Base-by-base conservation (phyloP, 1,140 invertebrate species). In the Onthophagus taurus region DNA sequence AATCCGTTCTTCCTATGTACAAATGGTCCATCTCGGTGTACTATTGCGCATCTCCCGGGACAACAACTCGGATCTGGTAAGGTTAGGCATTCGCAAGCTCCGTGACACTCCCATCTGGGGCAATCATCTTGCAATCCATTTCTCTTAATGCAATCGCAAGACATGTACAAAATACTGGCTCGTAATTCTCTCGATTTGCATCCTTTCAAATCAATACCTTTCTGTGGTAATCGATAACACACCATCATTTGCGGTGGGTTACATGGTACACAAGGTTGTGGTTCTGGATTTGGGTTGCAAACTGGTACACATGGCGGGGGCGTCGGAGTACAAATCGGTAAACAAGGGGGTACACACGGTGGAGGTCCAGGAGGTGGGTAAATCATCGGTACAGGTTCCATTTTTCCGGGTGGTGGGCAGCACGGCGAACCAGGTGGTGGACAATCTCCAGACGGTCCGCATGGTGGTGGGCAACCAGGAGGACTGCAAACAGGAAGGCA, bases 71-170 rank as follows among this genome's bases (percentile, higher is more conserved):
- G 81, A 42, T 76, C 74, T 1, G 81, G 73, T 51, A 77, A 69
- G 11, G 72, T 75, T 55, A 81, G 63, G 52, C 82, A 85, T 16
- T 75, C 70, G 0, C 80, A 78, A 33, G 75, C 63, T 17, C 81
- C 81, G 46, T 75, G 74, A 52, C 82, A 85, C 42, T 78, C 72
- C 24, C 69, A 74, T 16, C 82, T 67, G 14, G 75, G 72, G 50
- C 82, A 86, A 42, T 80, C 75, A 54, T 85, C 81, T 60, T 85
- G 82, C 4, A 85, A 61, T 1, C 82, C 82, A 61, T 85, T 84
- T n/a, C 79, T 71, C 52, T 77, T 81, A 34, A 81, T 76, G 53
- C 82, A 86, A 45, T 83, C 75, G 51, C 82, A 85, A 41, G 74
- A 75, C 42, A 74, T 75, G 48, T 80, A 74, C 56, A 83, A 70